These are phyloP conservation scores for Brachionus koreanus DNA, from an alignment of 1,140 invertebrate species.

Conservation along the genomic window DNA sequence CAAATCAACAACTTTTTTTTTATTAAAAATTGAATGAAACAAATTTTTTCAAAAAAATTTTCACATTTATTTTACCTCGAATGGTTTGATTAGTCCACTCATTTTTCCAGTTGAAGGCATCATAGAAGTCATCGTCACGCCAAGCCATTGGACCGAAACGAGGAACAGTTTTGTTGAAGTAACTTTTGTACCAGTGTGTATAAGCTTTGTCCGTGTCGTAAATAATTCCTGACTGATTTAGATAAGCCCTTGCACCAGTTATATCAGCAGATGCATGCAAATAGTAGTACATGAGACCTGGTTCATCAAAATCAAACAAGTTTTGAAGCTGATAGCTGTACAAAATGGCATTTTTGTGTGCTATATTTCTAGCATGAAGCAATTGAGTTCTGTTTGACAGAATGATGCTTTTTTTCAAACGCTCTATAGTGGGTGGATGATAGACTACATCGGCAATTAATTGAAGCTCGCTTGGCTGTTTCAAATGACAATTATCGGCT, in stretches of 20 bases:
- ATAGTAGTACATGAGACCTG: constrained; percentile 97
- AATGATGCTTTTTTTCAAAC: constrained; percentile 87
- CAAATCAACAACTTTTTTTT: constrained; percentile 52
- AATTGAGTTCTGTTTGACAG: constrained; percentile 88
- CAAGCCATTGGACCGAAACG: constrained; percentile 87
- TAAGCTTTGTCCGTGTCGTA: constrained; percentile 91
- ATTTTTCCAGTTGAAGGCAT: constrained; percentile 57
- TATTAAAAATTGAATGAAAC: not conserved
- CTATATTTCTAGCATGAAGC: constrained; percentile 90
- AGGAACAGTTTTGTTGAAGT: constrained; percentile 93
- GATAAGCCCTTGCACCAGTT: constrained; percentile 75
- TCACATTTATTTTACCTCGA: constrained; percentile 46
- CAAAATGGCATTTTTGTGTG: constrained; percentile 84
- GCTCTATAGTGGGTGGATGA: constrained; percentile 87
- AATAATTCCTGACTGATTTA: constrained; percentile 89
- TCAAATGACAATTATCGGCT: constrained; percentile 78
- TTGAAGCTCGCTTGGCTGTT: constrained; percentile 76
- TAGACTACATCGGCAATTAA: constrained; percentile 77
- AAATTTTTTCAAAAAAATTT: not conserved
- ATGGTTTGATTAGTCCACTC: constrained; percentile 57
- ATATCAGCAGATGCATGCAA: constrained; percentile 90
- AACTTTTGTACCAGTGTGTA: constrained; percentile 85
- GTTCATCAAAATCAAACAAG: constrained; percentile 67
- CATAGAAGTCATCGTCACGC: constrained; percentile 56
- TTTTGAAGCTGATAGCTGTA: constrained; percentile 80